Base-by-base conservation (phyloP, 2,888 invertebrate genomes). In the Phyllotreta striolata region DNA sequence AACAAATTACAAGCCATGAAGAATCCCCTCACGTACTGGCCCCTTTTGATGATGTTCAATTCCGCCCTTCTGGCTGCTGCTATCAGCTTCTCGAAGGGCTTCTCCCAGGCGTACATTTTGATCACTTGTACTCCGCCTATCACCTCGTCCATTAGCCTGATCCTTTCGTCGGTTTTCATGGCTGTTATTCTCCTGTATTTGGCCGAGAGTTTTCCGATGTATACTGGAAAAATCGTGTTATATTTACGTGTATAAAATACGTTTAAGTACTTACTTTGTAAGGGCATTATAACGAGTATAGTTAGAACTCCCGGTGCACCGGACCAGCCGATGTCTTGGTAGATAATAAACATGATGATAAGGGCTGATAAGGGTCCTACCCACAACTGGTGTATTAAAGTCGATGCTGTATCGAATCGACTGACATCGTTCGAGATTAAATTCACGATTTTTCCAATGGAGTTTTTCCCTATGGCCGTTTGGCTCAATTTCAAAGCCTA, bases 111-210 rank as follows among this genome's bases (percentile, higher is more conserved):
- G 34, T 62, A 65, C 65, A 65, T 62, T 41, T 65, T 65, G 71
- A 96, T 92, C 0, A 96, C 93, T 81, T 93, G 88, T 77, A 94
- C 91, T 0, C 94, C 95, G 74, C 88, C 87, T 44, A 96, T 88
- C 34, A 93, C 89, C 82, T 94, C 96, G 76, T 92, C 93, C 93
- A 96, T 95, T 0, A 95, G 79, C 14, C 91, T 84, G 0, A 96
- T 90, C 4, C 96, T 83, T 70, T 92, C 85, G 81, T 96, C 96
- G 0, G 95, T 94, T 58, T 89, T 85, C 34, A 87, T 80, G 0
- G 95, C 92, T 0, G 92, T 91, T 76, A 89, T 87, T 69, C 92
- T 77, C 43, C 93, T 86, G 39, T 90, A 81, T 38, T 87, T 86
- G 0, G 92, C 91, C 0, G 91, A 90, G 57, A 86, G 86, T 79